Conservation (phyloP, 2,113 vertebrate genomes). For the Carassius gibelio region DNA sequence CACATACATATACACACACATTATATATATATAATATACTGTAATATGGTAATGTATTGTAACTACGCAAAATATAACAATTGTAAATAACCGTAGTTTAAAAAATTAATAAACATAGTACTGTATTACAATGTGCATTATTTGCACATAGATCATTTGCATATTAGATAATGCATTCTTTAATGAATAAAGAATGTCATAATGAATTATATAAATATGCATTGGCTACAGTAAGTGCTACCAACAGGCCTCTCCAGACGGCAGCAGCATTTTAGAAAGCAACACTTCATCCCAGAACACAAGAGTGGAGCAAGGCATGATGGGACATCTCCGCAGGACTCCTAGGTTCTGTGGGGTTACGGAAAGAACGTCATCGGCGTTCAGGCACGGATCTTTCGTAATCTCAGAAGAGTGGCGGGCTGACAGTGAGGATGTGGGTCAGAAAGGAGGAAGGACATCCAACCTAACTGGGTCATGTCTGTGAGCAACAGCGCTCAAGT, state of each 20-base stretch:
- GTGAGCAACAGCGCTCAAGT: constrained; percentile 40
- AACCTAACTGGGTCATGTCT: constrained; percentile 73
- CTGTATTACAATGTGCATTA: constrained; percentile 12
- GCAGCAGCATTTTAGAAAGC: background rate
- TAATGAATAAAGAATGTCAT: background rate
- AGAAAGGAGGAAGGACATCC: constrained; percentile 67
- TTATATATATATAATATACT: too few species aligned
- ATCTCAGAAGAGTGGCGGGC: constrained; percentile 62
- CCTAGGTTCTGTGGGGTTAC: constrained; percentile 17
- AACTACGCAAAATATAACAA: background rate
- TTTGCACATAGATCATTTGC: background rate
- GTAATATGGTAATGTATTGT: too few species aligned
- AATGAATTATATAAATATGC: background rate
- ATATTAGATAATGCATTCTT: background rate
- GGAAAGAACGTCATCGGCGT: constrained; percentile 6
- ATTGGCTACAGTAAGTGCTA: background rate
- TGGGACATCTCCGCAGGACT: background rate
- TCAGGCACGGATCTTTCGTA: constrained; percentile 65
- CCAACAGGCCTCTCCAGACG: background rate
- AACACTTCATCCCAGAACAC: background rate
- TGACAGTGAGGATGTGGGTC: constrained; percentile 64
- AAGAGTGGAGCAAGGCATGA: constrained; percentile 14
- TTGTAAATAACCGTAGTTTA: background rate
- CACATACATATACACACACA: too few species aligned
- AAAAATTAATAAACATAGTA: background rate